Evolutionary conservation across 2,113 vertebrate species (phyloP).

Genomic region (Bufo bufo): DNA sequence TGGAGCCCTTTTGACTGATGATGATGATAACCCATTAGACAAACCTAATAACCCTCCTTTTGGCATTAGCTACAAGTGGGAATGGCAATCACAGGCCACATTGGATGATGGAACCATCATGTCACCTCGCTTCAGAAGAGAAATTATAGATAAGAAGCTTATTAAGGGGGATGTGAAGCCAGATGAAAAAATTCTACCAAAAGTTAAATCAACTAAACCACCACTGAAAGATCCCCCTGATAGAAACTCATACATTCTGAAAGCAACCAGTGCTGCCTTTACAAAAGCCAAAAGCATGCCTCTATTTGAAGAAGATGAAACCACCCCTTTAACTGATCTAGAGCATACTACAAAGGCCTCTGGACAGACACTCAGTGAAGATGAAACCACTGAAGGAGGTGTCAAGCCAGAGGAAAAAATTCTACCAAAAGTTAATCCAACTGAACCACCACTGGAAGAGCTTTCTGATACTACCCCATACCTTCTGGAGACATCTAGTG

Average conservation of each 20-base stretch:
- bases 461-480: too few species aligned
- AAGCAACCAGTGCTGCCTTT: background rate
- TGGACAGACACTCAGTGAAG: background rate
- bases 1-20: background rate
- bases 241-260: background rate
- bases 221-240: background rate
- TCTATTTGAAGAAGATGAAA: background rate
- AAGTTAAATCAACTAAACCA: background rate
- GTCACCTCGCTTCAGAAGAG: constrained; percentile 47
- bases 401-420: too few species aligned
- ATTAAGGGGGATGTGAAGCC: background rate
- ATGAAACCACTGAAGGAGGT: background rate
- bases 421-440: too few species aligned
- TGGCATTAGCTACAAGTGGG: accelerated
- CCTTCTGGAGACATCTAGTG: too few species aligned
- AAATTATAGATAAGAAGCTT: accelerated
- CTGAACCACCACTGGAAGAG: too few species aligned
- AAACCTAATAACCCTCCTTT: background rate
- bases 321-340: background rate
- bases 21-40: background rate
- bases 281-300: background rate
- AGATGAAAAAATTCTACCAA: background rate
- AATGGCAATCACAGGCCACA: accelerated
- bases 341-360: background rate
- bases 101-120: background rate